phyloP scores from a whole-genome alignment of 92 coral and sea anemone species.

The Umimayanthus chanpuru region DNA sequence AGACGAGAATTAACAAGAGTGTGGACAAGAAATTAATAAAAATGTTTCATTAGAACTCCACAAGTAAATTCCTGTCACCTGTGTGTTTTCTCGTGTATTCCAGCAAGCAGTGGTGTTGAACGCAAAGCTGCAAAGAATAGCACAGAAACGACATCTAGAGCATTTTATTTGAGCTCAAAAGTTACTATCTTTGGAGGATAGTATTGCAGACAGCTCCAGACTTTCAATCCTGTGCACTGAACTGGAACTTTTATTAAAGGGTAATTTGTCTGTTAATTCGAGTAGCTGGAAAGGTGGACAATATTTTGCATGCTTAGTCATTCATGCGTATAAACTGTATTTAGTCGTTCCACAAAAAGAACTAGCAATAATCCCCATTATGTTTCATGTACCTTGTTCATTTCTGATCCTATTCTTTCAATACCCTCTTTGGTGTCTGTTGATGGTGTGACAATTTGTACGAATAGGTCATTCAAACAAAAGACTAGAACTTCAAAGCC shows the following conservation, averaged over 20 bases:
- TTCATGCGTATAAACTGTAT: background rate
- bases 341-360: background rate
- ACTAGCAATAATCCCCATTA: too few species aligned
- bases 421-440: background rate
- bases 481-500: constrained; percentile 7
- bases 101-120: background rate
- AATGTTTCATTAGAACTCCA: background rate
- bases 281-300: constrained; percentile 1
- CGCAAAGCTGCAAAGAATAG: background rate
- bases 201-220: background rate
- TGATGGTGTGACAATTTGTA: constrained; percentile 25
- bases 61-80: background rate
- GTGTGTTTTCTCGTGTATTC: background rate
- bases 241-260: constrained; percentile 17
- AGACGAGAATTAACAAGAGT: background rate
- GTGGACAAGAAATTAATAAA: constrained; percentile 3
- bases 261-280: constrained; percentile 23
- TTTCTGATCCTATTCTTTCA: background rate
- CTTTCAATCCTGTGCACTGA: constrained; percentile 33
- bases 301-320: constrained; percentile 13
- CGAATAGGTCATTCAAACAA: background rate
- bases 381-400: background rate
- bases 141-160: background rate
- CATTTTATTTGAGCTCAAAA: background rate
- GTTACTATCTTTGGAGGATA: background rate